Evolutionary conservation across 2,797 vertebrate genomes (phyloP).

Genomic region (Echeneis naucrates): DNA sequence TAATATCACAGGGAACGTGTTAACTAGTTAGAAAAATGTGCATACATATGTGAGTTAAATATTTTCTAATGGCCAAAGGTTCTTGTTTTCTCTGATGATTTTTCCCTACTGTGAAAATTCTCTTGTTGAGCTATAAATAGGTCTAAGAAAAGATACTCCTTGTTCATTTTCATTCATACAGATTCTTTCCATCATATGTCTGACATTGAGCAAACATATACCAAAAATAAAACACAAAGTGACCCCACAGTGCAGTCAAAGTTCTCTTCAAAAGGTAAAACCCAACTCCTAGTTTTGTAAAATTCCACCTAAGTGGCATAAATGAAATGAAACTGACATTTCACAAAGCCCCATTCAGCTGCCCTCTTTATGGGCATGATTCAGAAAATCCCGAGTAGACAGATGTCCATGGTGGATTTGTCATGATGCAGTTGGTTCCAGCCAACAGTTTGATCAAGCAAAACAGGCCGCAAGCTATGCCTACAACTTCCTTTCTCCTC

Average conservation of each 20-base stretch:
- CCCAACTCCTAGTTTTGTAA: background rate
- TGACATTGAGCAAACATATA: background rate
- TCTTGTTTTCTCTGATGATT: too few relatives aligned
- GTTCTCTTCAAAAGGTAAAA: constrained; percentile 10
- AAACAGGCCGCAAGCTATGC: constrained; percentile 69
- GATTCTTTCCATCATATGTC: background rate
- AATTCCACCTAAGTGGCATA: constrained; percentile 8
- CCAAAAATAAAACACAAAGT: background rate
- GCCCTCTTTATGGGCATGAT: constrained; percentile 33
- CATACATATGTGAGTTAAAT: too few relatives aligned
- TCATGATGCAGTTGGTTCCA: constrained; percentile 59
- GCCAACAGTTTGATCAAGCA: constrained; percentile 68
- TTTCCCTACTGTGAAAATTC: too few relatives aligned
- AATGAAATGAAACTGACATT: constrained; percentile 25
- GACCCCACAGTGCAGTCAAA: background rate
- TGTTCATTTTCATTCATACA: background rate
- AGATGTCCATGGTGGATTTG: constrained; percentile 57
- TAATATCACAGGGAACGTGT: background rate
- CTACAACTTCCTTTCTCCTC: constrained; percentile 57
- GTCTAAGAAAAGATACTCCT: background rate
- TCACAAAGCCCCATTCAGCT: constrained; percentile 29
- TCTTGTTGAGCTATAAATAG: too few relatives aligned
- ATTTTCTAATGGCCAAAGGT: too few relatives aligned
- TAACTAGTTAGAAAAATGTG: background rate
- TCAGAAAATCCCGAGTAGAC: constrained; percentile 64